Base-by-base conservation (phyloP, 2,113 vertebrate species). In the Pungitius pungitius region DNA sequence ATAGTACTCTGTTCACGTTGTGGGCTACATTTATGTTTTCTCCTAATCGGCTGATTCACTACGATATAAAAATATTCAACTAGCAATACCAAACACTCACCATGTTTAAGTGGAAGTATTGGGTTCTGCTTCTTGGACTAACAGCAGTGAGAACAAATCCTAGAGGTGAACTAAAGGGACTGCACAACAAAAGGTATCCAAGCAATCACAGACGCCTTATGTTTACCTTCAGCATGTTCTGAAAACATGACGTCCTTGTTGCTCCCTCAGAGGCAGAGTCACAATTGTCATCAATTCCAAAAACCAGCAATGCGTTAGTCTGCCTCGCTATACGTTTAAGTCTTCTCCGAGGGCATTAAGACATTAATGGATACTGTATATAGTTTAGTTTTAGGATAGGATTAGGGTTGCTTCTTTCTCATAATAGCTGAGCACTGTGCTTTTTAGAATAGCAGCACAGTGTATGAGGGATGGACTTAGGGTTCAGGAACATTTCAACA, bases 1-100 rank as follows among this genome's bases (percentile, higher is more conserved):
- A 51, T 68, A 14, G 33, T 37, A 39, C 15, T 17, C 55, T 27
- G 54, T 73, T 76, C 51, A 73, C 54, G 37, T 14, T 30, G 74
- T 59, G 61, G 18, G 49, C 43, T 59, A 12, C 26, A 17, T 27
- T 27, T 27, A 27, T 55, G 2, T 13, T 24, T 52, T n/a, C 47
- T 49, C 20, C 47, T 10, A 1, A 24, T 13, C 49, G 15, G 13
- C 52, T 55, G 52, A 55, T 55, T 55, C 52, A 15, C n/a, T 24
- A 24, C 4, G 12, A 24, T 56, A 17, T 9, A 7, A 30, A 27
- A 30, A 27, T 55, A 55, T 15, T 26, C 26, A 27, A 30, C 8
- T 33, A 20, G 27, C 55, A 35, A 24, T 20, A 6, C 24, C 60
- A 62, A 24, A 45, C 27, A 30, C 15, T 62, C 22, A 40, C n/a